Evolutionary conservation across 1,140 invertebrate genomes (phyloP), one percentile per base, ranked within the genome.

Genomic region (Drosophila pseudoananassae): DNA sequence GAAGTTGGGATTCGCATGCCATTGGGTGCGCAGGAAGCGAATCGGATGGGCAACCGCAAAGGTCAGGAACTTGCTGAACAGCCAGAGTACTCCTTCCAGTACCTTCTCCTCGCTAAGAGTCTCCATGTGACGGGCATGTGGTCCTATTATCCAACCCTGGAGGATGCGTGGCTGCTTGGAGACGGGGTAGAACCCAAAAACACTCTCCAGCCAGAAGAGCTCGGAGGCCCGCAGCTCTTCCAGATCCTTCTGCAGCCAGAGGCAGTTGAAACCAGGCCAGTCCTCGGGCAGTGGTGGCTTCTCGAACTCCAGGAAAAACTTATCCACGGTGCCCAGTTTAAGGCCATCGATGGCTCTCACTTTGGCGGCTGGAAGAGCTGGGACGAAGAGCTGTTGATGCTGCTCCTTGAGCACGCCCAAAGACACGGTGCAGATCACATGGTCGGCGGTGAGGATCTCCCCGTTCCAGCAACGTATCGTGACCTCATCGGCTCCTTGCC

Each of bases 231-330:
- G 72, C 17, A 92, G 85, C 14, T 83, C 72, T 17, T 65, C 20
- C 10, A 91, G 45, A 68, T 94, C 93, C 29, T 93, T 68, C 49
- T 93, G 82, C 0, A 81, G 89, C 94, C 94, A 95, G 3, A 94
- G 75, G 23, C 94, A 92, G 57, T 83, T 88, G 63, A 93, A 93
- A 43, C 90, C 92, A 43, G 81, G 80, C 52, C 74, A 91, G 33
- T 92, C 89, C 38, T 93, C 78, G 2, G 93, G 93, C 94, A 95
- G 95, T 93, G 95, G 96, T 23, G 92, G 92, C 43, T 92, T 83
- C 1, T 93, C 81, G 73, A 95, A 96, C 84, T 95, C 93, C 15
- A 96, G 78, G 74, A 95, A 97, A 52, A 98, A 94, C 92, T 97
- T 97, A 79, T 96, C 94, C 1, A 97, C 93, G 1, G 94, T 94